Evolutionary conservation across 2,888 invertebrate species (phyloP), one percentile per base, ranked within the genome.

Genomic region (Drosophila eohydei): DNA sequence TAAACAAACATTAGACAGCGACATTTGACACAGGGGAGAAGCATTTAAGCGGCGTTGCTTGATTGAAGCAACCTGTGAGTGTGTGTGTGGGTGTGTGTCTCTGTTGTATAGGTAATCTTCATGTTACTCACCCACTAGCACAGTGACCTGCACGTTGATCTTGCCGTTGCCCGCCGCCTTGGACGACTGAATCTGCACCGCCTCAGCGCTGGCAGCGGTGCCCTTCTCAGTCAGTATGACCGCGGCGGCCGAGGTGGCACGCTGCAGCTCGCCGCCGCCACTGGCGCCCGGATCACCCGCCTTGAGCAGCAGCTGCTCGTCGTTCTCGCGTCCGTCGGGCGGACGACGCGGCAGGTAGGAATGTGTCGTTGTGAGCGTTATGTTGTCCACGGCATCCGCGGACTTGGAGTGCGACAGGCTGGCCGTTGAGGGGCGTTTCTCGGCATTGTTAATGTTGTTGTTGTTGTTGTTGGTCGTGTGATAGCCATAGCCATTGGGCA

Each of bases 111-210:
- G 36, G 7, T 36, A 36, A 21, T 38, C 16, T 44, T n/a, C 26
- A 51, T 32, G 30, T 16, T 64, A 93, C 93, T 93, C 80, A 93
- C 93, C 93, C 86, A 97, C 97, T 94, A 96, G 95, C 93, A 97
- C 96, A 92, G 96, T 96, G 92, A 97, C 96, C 94, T 96, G 96
- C 93, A 96, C 96, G 94, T 96, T 96, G 94, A 96, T 97, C 94
- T 97, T 97, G 92, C 96, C 97, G 94, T 97, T 97, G 67, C 87
- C 81, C 58, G 92, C 89, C 94, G 96, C 95, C 91, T 94, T 94
- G 74, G 93, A 93, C 55, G 93, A 92, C 81, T 93, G 92, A 81
- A 93, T 92, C 76, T 92, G 91, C 34, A 91, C 83, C 50, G 91
- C 89, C 67, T 92, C 92, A 36, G 88, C 83, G 52, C 81, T 85